phyloP scores from a whole-genome alignment of 1,140 invertebrate species.

The Pseudobourletiella spinata region DNA sequence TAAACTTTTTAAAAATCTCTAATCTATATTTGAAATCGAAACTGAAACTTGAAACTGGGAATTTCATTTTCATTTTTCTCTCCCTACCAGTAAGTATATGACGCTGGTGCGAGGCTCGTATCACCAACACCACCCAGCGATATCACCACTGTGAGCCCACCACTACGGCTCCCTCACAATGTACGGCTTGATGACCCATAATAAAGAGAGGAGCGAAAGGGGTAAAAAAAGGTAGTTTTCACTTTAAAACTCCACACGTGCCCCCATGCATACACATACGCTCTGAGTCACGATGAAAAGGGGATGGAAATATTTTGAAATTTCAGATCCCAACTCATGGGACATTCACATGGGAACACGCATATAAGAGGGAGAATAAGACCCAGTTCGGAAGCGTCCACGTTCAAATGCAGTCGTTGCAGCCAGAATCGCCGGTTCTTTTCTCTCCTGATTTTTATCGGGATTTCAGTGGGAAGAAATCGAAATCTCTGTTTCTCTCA shows the following conservation, averaged over 20 bases:
- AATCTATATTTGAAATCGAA: conserved; percentile 33
- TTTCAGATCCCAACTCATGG: too few species aligned
- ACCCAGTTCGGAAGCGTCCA: too few species aligned
- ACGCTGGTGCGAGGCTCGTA: too few species aligned
- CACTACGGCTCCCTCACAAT: not conserved
- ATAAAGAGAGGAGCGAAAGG: not conserved
- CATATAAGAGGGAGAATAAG: too few species aligned
- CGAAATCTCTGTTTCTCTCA: conserved; percentile 1
- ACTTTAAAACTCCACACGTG: not conserved
- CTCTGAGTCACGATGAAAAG: too few species aligned
- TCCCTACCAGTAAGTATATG: too few species aligned
- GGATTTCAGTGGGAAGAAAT: not conserved
- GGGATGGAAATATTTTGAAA: too few species aligned
- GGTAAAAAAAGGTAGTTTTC: not conserved
- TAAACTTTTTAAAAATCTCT: conserved; percentile 22
- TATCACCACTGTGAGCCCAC: too few species aligned
- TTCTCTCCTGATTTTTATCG: not conserved
- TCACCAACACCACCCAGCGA: too few species aligned
- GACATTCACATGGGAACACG: too few species aligned
- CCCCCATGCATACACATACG: too few species aligned
- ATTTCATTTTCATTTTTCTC: conserved; percentile 8
- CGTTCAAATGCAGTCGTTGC: not conserved
- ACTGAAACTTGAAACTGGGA: conserved; percentile 8
- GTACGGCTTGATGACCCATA: not conserved
- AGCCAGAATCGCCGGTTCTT: not conserved